Percentiles rank a stretch among this genome's conserved stretches.
Conservation (phyloP, 2,797 vertebrate genomes). For the Hoplostethus mediterraneus region DNA sequence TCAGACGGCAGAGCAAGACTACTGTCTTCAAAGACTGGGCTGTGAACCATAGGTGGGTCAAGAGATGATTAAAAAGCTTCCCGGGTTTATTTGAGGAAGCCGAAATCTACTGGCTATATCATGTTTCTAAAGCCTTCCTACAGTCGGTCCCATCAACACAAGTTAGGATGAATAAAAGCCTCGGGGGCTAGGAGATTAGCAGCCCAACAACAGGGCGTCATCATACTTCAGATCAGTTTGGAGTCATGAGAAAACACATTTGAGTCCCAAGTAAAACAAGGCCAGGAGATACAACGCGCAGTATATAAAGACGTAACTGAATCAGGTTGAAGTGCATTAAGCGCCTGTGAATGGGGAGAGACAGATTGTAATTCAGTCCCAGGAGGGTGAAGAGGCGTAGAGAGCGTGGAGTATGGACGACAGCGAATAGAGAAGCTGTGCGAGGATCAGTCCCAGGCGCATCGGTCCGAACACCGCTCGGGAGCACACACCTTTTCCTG, state of each 20-base stretch:
- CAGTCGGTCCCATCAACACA: neutral
- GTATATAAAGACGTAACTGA: too few species aligned
- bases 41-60: neutral
- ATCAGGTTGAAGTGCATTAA: slow-evolving; percentile 1
- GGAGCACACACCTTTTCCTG: slow-evolving; percentile 12
- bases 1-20: neutral
- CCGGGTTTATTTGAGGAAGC: neutral
- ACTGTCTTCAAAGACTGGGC: neutral
- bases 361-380: slow-evolving; percentile 13
- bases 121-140: neutral
- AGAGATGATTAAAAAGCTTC: neutral
- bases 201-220: neutral
- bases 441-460: neutral
- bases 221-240: neutral
- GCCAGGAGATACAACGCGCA: neutral
- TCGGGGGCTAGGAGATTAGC: neutral
- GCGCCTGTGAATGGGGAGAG: slow-evolving; percentile 11
- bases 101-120: neutral
- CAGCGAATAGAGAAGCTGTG: too few species aligned
- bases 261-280: neutral
- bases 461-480: neutral
- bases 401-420: too few species aligned
- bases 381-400: too few species aligned
- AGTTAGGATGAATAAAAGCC: neutral
- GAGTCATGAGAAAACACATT: too few species aligned